Percentiles rank a stretch among this genome's conserved stretches.
Evolutionary conservation across 2,113 vertebrate species (phyloP).

Genomic region (Myrmecophaga tridactyla): DNA sequence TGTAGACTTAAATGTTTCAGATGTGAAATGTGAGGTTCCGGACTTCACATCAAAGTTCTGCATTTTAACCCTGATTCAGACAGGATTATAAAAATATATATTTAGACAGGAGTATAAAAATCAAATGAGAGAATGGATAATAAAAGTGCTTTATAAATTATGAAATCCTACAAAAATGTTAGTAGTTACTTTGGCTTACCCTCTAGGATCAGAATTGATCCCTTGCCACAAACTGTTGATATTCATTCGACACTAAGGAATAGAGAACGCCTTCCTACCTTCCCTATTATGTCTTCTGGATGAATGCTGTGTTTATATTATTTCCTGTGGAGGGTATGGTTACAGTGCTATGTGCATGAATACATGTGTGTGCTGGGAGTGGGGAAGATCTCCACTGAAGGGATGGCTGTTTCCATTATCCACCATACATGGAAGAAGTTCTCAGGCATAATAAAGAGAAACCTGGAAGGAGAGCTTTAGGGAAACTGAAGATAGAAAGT

Average conservation of each 20-base stretch:
- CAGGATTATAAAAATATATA: no score
- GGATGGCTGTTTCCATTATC: background rate
- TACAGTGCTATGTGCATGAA: background rate
- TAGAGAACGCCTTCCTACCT: background rate
- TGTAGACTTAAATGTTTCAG: background rate
- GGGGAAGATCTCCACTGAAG: background rate
- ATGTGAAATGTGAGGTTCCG: background rate
- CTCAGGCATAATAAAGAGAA: background rate
- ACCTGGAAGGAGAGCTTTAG: background rate
- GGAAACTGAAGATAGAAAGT: background rate
- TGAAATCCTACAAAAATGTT: background rate
- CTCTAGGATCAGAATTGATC: background rate
- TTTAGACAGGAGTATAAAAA: background rate
- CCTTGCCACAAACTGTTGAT: background rate
- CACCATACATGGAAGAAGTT: background rate
- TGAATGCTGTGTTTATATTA: background rate
- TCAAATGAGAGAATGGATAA: background rate
- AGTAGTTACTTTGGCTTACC: background rate
- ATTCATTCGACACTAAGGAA: background rate
- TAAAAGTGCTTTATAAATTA: conserved; percentile 1
- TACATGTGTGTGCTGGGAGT: background rate
- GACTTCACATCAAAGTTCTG: background rate
- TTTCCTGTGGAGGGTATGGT: background rate
- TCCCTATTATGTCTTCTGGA: background rate
- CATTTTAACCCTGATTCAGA: conserved; percentile 13